These are phyloP conservation scores for Porites evermanni DNA, from an alignment of 92 coral and sea anemone genomes.

Conservation along the genomic window DNA sequence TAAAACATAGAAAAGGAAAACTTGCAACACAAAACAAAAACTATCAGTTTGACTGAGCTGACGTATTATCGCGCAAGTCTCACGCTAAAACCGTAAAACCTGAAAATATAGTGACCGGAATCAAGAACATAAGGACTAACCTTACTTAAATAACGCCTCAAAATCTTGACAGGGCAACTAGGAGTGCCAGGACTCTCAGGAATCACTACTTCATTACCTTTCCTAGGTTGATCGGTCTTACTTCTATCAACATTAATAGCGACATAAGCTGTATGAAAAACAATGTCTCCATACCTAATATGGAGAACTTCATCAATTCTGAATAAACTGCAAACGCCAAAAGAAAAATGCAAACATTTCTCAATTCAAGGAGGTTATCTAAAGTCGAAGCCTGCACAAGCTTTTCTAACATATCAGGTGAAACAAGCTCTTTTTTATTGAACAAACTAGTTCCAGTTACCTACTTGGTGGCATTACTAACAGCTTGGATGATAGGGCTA, in stretches of 20 bases:
- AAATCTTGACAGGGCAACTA: neutral
- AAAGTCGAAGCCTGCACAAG: neutral
- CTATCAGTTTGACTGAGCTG: too few relatives aligned
- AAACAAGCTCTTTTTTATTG: neutral
- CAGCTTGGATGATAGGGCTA: conserved; percentile 5
- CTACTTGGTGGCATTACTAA: neutral
- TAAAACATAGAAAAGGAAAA: too few relatives aligned
- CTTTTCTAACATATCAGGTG: neutral
- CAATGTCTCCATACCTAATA: neutral
- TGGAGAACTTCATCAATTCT: neutral
- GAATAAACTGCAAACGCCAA: too few relatives aligned
- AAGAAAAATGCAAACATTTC: neutral
- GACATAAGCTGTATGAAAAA: neutral
- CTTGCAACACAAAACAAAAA: too few relatives aligned
- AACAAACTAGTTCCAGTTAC: neutral
- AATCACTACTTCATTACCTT: conserved; percentile 17
- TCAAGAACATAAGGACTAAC: too few relatives aligned
- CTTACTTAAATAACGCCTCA: neutral
- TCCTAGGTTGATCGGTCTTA: conserved; percentile 24
- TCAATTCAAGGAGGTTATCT: neutral
- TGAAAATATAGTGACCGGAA: too few relatives aligned
- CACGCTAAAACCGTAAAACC: too few relatives aligned
- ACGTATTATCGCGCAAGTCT: too few relatives aligned
- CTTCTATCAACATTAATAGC: conserved; percentile 8
- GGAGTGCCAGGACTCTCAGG: neutral